Conservation (phyloP, 2,888 invertebrate genomes). For the Julus scandinavius region DNA sequence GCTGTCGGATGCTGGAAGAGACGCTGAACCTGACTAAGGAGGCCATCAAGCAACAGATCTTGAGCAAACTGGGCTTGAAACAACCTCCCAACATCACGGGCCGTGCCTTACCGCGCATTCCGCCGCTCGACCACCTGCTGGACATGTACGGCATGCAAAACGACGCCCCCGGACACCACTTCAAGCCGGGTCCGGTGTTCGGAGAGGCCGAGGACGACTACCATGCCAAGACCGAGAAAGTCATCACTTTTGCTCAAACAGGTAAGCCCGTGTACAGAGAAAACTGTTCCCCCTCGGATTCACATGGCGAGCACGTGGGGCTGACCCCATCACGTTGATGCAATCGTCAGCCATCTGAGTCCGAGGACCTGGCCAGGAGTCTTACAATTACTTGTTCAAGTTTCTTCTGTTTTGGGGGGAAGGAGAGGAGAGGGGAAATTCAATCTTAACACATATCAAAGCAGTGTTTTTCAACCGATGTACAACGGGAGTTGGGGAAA, state of each 20-base stretch:
- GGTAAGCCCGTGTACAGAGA: conserved; percentile 64
- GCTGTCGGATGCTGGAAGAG: conserved; percentile 69
- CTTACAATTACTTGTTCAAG: background rate
- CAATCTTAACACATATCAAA: no score
- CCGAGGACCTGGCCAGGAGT: no score
- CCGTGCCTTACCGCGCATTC: conserved; percentile 70
- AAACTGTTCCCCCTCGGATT: background rate
- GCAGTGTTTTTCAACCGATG: no score
- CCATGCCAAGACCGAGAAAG: conserved; percentile 75
- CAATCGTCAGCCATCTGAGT: background rate
- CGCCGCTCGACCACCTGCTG: conserved; percentile 67
- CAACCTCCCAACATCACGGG: conserved; percentile 75
- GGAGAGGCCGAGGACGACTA: conserved; percentile 75
- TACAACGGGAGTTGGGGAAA: no score
- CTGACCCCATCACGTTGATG: background rate
- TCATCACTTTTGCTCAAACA: conserved; percentile 75
- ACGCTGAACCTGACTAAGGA: conserved; percentile 71
- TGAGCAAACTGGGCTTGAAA: conserved; percentile 72
- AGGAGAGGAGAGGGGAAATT: no score
- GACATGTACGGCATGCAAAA: conserved; percentile 69
- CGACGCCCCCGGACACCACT: conserved; percentile 64
- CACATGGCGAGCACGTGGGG: background rate
- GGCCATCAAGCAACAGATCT: conserved; percentile 72
- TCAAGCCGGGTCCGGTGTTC: conserved; percentile 67
- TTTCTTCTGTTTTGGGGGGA: background rate